Percentiles rank a stretch among this genome's conserved stretches.
Conservation (phyloP, 2,797 vertebrate genomes). For the Hozukius guyotensis region DNA sequence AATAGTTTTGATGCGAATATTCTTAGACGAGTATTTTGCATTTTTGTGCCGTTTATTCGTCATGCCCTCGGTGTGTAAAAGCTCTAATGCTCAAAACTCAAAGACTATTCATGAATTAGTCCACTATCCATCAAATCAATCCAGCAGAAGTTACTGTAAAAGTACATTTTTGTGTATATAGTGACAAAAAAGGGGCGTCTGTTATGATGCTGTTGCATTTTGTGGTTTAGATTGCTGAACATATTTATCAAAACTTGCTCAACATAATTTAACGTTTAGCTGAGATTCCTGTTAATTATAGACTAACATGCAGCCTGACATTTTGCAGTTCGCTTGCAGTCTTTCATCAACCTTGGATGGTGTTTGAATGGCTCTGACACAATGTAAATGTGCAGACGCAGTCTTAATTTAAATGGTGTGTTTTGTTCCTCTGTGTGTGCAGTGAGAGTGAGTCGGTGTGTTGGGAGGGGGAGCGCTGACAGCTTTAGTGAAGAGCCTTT, state of each 20-base stretch:
- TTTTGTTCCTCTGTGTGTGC: neutral
- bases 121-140: neutral
- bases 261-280: conserved; percentile 19
- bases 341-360: conserved; percentile 26
- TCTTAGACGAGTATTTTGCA: no score
- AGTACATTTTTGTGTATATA: neutral
- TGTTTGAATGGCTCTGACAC: conserved; percentile 25
- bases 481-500: conserved; percentile 32
- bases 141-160: neutral
- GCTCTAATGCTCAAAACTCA: neutral
- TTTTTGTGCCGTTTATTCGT: no score
- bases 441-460: neutral
- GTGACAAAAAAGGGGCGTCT: neutral
- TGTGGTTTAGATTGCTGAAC: neutral
- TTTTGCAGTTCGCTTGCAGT: conserved; percentile 17
- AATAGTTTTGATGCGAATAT: no score
- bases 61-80: no score
- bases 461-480: neutral
- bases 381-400: conserved; percentile 10
- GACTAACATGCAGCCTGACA: conserved; percentile 3
- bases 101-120: neutral
- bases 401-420: conserved; percentile 2
- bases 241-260: neutral
- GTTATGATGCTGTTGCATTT: neutral
- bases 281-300: conserved; percentile 1